Evolutionary conservation across 2,113 vertebrate species (phyloP).

Genomic region (Apteryx mantelli): DNA sequence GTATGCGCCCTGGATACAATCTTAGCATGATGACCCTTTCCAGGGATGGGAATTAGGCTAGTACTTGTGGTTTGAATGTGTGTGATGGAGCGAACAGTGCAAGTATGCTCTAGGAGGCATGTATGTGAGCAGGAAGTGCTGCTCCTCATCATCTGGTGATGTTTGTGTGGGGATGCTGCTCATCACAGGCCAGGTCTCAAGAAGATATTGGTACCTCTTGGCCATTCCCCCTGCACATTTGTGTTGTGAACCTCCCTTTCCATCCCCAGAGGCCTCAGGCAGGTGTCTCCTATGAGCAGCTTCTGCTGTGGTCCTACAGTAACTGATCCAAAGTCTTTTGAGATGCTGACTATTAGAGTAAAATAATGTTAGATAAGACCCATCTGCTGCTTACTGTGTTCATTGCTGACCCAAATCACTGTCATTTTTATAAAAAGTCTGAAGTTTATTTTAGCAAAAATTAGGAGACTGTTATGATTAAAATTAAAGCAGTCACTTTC

Average conservation of each 20-base stretch:
- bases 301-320: background rate
- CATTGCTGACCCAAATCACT: background rate
- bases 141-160: accelerated
- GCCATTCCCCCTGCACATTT: accelerated
- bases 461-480: background rate
- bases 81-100: background rate
- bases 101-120: accelerated
- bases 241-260: background rate
- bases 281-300: background rate
- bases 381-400: background rate
- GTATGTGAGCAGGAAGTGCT: accelerated
- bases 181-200: background rate
- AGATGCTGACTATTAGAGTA: background rate
- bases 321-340: background rate
- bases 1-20: background rate
- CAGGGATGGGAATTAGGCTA: background rate
- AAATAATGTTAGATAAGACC: background rate
- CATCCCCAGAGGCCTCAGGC: accelerated
- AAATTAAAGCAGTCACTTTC: background rate
- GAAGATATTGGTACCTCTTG: too few species aligned
- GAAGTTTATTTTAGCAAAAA: background rate
- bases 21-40: background rate
- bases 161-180: background rate
- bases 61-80: background rate
- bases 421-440: background rate